These are phyloP conservation scores for Odontothrips loti DNA, from an alignment of 2,888 invertebrate species.

Conservation along the genomic window DNA sequence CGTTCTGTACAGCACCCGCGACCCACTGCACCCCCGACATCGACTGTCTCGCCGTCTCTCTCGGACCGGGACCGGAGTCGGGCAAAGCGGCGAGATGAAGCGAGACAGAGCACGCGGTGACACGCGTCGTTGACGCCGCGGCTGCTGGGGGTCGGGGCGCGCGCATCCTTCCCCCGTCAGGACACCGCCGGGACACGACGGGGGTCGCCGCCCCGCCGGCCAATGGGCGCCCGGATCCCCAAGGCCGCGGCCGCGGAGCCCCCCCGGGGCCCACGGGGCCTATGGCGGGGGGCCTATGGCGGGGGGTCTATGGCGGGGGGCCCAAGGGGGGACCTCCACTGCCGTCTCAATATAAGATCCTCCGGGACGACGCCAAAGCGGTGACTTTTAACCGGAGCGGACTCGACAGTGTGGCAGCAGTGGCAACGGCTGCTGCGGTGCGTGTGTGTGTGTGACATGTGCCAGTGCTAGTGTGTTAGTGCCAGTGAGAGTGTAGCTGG, in stretches of 20 bases:
- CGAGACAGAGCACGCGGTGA: too few species aligned
- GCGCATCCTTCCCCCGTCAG: not conserved
- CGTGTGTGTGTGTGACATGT: slow-evolving; percentile 18
- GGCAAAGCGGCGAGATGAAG: too few species aligned
- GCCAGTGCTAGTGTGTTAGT: not conserved
- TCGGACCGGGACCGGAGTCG: too few species aligned
- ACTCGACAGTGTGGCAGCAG: not conserved
- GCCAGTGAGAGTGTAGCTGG: slow-evolving; percentile 17
- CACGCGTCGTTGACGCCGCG: too few species aligned
- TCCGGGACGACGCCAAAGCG: not conserved
- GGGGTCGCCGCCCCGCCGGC: not conserved
- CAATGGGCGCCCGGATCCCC: not conserved
- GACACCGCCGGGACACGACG: not conserved
- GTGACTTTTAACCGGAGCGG: not conserved
- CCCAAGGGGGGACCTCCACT: not conserved
- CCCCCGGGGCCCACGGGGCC: not conserved
- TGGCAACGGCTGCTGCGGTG: not conserved
- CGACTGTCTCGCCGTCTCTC: not conserved
- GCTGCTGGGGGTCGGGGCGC: too few species aligned
- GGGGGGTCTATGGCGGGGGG: not conserved
- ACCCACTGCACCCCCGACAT: too few species aligned
- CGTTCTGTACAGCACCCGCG: too few species aligned
- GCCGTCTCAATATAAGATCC: slow-evolving; percentile 11
- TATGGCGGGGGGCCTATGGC: not conserved
- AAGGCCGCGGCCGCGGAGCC: slow-evolving; percentile 2